phyloP scores from a whole-genome alignment of 2,888 invertebrate genomes.

The Yponomeuta plumbellus region DNA sequence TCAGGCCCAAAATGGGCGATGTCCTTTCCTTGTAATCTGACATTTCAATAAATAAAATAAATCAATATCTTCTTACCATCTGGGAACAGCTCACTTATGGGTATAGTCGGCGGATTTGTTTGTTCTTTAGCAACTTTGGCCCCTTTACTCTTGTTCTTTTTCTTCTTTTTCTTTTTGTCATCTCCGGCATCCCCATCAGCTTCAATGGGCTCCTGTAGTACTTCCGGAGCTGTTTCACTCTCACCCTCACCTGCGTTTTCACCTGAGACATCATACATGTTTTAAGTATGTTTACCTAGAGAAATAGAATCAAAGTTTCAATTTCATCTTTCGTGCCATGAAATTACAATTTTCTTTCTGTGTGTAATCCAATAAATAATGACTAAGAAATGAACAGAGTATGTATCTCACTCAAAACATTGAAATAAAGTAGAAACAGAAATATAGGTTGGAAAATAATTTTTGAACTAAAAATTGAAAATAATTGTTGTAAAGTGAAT shows the following conservation, averaged over 20 bases:
- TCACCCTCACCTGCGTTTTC: conserved; percentile 34
- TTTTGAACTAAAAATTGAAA: no score
- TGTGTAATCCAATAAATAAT: no score
- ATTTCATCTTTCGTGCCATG: no score
- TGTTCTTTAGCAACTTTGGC: conserved; percentile 73
- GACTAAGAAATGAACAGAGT: no score
- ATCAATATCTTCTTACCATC: conserved; percentile 77
- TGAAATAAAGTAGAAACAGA: no score
- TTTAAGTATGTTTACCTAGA: neutral
- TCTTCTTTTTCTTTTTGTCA: conserved; percentile 81
- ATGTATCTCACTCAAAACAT: no score
- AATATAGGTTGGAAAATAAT: no score
- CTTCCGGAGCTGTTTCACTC: conserved; percentile 39
- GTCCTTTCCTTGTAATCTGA: no score
- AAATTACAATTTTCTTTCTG: no score
- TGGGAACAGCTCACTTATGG: conserved; percentile 89
- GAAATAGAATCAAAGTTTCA: conserved; percentile 8
- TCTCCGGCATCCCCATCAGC: conserved; percentile 70
- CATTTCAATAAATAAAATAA: no score
- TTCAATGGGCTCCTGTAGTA: conserved; percentile 56
- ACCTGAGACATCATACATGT: conserved; percentile 15
- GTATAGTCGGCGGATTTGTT: conserved; percentile 90
- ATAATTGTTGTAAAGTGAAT: no score
- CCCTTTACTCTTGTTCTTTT: conserved; percentile 74
- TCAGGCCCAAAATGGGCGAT: no score